Percentiles rank a stretch among this genome's conserved stretches.
These are phyloP conservation scores for Mastacembelus armatus DNA, from an alignment of 2,797 vertebrate genomes.

Conservation along the genomic window DNA sequence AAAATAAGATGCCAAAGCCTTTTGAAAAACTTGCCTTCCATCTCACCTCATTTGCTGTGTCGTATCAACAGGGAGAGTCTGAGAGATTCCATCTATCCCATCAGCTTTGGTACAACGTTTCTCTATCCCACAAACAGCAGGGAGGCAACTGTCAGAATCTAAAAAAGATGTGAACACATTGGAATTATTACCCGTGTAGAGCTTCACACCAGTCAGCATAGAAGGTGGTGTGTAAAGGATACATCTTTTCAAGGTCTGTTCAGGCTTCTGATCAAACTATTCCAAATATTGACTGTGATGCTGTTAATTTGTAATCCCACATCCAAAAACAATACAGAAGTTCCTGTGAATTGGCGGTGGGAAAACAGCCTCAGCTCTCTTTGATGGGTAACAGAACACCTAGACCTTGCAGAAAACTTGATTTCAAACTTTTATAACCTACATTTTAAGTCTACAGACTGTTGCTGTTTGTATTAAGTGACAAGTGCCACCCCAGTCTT, in stretches of 20 bases:
- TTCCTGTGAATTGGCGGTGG: slow-evolving; percentile 12
- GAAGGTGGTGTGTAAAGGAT: slow-evolving; percentile 33
- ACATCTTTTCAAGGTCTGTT: slow-evolving; percentile 48
- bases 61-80: slow-evolving; percentile 60
- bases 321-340: slow-evolving; percentile 12
- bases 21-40: slow-evolving; percentile 46
- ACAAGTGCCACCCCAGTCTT: slow-evolving; percentile 1
- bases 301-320: slow-evolving; percentile 42
- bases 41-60: slow-evolving; percentile 63
- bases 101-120: slow-evolving; percentile 52
- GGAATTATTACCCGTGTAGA: slow-evolving; percentile 52
- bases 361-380: slow-evolving; percentile 6
- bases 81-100: slow-evolving; percentile 59
- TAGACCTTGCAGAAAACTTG: slow-evolving; percentile 13
- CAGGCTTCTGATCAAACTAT: slow-evolving; percentile 53
- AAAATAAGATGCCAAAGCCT: slow-evolving; percentile 81
- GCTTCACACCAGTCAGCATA: slow-evolving; percentile 40
- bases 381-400: slow-evolving; percentile 30
- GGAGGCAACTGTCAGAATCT: slow-evolving; percentile 53
- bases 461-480: slow-evolving; percentile 19
- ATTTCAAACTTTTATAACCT: slow-evolving; percentile 31
- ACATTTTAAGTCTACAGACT: slow-evolving; percentile 2
- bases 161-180: slow-evolving; percentile 36
- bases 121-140: slow-evolving; percentile 39
- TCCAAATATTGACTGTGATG: slow-evolving; percentile 39